Evolutionary conservation across 2,113 vertebrate species (phyloP).

Genomic region (Lucifuga dentata): DNA sequence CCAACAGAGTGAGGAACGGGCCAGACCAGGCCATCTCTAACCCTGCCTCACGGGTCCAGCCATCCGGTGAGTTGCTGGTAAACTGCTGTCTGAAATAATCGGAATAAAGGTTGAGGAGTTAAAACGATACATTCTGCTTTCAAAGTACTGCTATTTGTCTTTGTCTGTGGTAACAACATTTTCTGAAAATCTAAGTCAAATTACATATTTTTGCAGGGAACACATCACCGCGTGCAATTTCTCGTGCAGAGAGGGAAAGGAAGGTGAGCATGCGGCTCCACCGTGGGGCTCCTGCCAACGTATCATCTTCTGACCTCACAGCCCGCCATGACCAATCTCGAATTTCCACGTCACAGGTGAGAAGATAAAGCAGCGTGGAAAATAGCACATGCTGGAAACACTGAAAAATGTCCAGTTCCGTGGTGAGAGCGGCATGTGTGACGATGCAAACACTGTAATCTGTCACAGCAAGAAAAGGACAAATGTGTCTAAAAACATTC

Average conservation of each 20-base stretch:
- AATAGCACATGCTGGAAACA: too few relatives aligned
- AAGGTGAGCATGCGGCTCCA: constrained; percentile 98
- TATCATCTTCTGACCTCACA: constrained; percentile 96
- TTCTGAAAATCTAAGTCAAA: too few relatives aligned
- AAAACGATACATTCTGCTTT: too few relatives aligned
- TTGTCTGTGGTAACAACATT: too few relatives aligned
- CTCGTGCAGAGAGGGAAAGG: constrained; percentile 95
- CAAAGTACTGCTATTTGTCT: too few relatives aligned
- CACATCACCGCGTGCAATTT: constrained; percentile 95
- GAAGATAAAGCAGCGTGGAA: constrained; percentile 40
- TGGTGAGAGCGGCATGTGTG: too few relatives aligned
- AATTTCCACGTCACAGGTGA: constrained; percentile 95
- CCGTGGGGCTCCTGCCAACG: constrained; percentile 93
- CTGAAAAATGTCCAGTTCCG: too few relatives aligned
- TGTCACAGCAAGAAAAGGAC: too few relatives aligned
- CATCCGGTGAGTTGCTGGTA: constrained; percentile 89
- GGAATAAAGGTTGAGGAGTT: too few relatives aligned
- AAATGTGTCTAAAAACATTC: too few relatives aligned
- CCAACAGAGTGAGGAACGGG: constrained; percentile 91
- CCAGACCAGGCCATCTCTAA: constrained; percentile 93
- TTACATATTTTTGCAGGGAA: constrained; percentile 84
- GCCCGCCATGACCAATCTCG: constrained; percentile 90
- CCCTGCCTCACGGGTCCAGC: constrained; percentile 92
- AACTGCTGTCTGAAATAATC: too few relatives aligned
- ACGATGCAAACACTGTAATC: too few relatives aligned